Evolutionary conservation across 2,113 vertebrate genomes (phyloP).

Genomic region (Saimiri boliviensis): DNA sequence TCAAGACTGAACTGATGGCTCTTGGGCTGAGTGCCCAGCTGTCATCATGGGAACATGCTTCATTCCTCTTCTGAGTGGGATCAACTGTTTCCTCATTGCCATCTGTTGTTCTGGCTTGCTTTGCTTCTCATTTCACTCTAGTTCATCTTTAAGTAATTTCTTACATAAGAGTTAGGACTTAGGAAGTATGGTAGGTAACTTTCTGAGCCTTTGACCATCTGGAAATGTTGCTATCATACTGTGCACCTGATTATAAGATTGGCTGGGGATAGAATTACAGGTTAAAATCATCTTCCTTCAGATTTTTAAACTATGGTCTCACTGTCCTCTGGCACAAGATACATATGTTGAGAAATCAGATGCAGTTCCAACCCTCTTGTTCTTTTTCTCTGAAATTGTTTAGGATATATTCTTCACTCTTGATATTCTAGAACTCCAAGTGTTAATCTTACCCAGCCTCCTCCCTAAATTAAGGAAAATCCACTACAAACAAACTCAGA

Average conservation of each 20-base stretch:
- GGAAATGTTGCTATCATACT: neutral
- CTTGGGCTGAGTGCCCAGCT: neutral
- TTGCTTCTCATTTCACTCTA: neutral
- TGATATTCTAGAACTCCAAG: neutral
- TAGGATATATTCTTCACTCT: neutral
- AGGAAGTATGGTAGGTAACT: neutral
- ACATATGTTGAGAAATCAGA: neutral
- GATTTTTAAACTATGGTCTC: neutral
- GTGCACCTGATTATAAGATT: neutral
- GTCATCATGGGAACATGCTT: neutral
- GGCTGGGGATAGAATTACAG: neutral
- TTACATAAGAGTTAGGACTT: neutral
- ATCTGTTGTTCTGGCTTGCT: neutral
- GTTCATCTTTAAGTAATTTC: neutral
- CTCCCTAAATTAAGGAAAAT: slow-evolving; percentile 23
- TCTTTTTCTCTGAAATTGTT: neutral
- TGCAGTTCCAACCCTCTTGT: neutral
- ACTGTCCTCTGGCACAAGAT: neutral
- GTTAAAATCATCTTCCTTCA: slow-evolving; percentile 36
- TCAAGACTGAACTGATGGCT: neutral
- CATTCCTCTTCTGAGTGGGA: neutral
- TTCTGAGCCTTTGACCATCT: neutral
- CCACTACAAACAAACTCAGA: neutral
- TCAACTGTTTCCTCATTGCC: neutral
- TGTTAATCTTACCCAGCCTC: neutral